Evolutionary conservation across 2,888 invertebrate species (phyloP).

Genomic region (Harpalus rubripes): DNA sequence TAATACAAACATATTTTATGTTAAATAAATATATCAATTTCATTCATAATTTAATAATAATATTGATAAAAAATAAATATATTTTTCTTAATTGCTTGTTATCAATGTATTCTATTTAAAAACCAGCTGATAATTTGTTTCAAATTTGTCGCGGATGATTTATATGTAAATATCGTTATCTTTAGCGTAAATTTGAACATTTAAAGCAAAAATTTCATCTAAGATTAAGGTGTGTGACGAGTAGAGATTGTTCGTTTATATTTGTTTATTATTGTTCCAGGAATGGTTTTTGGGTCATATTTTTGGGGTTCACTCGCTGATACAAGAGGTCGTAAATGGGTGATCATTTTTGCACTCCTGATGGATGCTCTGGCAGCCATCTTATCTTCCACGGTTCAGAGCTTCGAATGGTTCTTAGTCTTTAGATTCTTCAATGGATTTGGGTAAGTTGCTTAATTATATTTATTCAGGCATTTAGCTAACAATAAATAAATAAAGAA

Average conservation of each 20-base stretch:
- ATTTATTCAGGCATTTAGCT: background rate
- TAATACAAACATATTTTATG: constrained; percentile 34
- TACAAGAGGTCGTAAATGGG: constrained; percentile 82
- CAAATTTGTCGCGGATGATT: constrained; percentile 57
- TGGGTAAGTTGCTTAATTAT: constrained; percentile 74
- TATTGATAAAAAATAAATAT: constrained; percentile 20
- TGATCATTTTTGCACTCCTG: constrained; percentile 82
- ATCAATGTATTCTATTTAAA: constrained; percentile 28
- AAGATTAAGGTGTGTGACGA: constrained; percentile 2
- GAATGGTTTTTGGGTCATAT: constrained; percentile 85
- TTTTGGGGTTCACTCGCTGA: constrained; percentile 87
- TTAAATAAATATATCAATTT: constrained; percentile 30
- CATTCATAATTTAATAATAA: constrained; percentile 24
- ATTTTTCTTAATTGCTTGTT: constrained; percentile 35
- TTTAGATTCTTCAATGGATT: constrained; percentile 84
- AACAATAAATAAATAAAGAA: background rate
- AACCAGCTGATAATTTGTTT: constrained; percentile 51
- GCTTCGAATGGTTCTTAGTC: constrained; percentile 80
- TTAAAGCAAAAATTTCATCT: background rate
- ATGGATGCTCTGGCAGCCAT: constrained; percentile 81
- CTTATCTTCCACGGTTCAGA: constrained; percentile 80
- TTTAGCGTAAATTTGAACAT: constrained; percentile 11
- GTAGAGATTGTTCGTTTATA: background rate
- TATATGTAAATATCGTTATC: constrained; percentile 60
- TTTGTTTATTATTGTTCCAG: constrained; percentile 73